Conservation (phyloP, 2,797 vertebrate genomes). For the Megaceryle alcyon region DNA sequence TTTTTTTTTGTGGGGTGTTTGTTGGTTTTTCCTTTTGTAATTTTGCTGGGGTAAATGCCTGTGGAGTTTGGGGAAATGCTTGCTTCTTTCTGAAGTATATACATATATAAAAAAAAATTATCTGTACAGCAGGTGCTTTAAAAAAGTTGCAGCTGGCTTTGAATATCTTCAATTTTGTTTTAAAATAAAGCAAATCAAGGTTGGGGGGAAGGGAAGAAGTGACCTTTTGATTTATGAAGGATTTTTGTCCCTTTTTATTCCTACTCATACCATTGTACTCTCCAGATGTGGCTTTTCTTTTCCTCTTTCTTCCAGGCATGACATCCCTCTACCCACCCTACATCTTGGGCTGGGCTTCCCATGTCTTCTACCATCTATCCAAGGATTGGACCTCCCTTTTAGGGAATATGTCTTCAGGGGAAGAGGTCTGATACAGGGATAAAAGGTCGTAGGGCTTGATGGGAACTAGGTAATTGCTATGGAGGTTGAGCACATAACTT, state of each 20-base stretch:
- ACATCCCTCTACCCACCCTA: conserved; percentile 25
- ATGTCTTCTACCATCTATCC: conserved; percentile 3
- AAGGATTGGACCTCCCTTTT: conserved; percentile 39
- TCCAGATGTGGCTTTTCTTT: conserved; percentile 28
- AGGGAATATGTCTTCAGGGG: conserved; percentile 34
- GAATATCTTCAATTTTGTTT: not conserved
- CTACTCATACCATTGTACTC: not conserved
- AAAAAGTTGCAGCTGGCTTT: not conserved
- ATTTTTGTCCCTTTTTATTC: not conserved
- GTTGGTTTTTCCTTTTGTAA: not conserved
- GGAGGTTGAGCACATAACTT: not conserved
- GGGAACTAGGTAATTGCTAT: not conserved
- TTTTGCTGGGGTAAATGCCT: not conserved
- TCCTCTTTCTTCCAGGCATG: conserved; percentile 27
- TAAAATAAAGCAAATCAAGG: not conserved
- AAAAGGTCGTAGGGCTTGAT: conserved; percentile 3
- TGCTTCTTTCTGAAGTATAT: not conserved
- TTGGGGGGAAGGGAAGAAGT: not conserved
- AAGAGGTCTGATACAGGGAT: conserved; percentile 22
- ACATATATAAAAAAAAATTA: not conserved
- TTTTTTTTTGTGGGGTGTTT: no score
- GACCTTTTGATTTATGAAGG: not conserved
- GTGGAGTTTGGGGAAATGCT: not conserved
- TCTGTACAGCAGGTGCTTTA: not conserved
- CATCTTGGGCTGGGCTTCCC: conserved; percentile 27